Evolutionary conservation across 2,797 vertebrate genomes (phyloP), one percentile per base, ranked within the genome.

Genomic region (Lithobates sylvaticus): DNA sequence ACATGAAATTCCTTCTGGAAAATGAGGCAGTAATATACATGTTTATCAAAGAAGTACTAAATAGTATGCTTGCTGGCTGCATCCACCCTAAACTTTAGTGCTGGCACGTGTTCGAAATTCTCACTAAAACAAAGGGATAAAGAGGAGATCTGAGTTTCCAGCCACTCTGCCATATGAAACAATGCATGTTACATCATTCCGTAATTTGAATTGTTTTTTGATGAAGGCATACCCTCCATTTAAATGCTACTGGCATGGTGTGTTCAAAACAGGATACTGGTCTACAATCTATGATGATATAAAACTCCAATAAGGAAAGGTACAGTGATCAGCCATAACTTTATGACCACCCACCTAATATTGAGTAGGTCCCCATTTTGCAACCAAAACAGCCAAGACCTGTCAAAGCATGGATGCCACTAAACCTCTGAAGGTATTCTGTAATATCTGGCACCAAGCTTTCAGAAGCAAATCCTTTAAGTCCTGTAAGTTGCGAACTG

Each of bases 1-100:
- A 50, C 39, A 29, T 75, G 23, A 58, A 61, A 78, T 76, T 83
- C 85, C 67, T 78, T 83, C 27, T 36, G 32, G 32, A 67, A 47
- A 74, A 80, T 9, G 58, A 74, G 58, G 26, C 69, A 36, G 84
- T 15, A 29, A 64, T 85, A 23, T 54, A 23, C 75, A 8, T 50
- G 54, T 78, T 34, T 27, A 67, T 67, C 26, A 29, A 29, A n/a
- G 10, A 32, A 58, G 44, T 34, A 75, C 23, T 18, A 23, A 61
- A 23, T 21, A 8, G 54, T 23, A 61, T 23, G 34, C 3, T 39
- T 50, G 58, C 54, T 44, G 65, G 32, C 42, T 70, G 39, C 8
- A 12, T 70, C 44, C 70, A 34, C 34, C 78, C 50, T 21, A 67
- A 80, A 44, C 36, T 15, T 36, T 67, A 34, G 29, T 13, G 23